Base-by-base conservation (phyloP, 2,113 vertebrate genomes). In the Toxostoma redivivum region DNA sequence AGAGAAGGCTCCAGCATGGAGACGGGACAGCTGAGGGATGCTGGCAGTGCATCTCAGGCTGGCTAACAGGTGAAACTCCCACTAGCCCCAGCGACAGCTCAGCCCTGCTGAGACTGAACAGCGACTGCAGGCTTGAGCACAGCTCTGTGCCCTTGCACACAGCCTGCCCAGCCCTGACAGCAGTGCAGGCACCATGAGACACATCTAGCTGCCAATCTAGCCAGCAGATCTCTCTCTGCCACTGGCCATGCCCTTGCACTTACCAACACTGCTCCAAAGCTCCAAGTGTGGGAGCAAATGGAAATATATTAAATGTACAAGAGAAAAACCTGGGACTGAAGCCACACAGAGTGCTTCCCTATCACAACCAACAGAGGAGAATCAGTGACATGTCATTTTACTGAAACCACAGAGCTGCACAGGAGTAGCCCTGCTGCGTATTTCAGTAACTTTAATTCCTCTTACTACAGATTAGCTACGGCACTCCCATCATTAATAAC, bases 341-440 rank as follows among this genome's bases (percentile, higher is more conserved):
- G 27, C 12, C 64, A 21, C 45, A 71, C 3, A 0, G 13, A 56
- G 1, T 14, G 28, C 65, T 61, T 87, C 38, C 8, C 2, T 47
- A 50, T 40, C 53, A 12, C 31, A 83, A 30, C 12, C 30, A 72
- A 44, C 19, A 76, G 38, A 38, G 25, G 8, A 86, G 23, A 82
- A 28, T 48, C 3, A 11, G 9, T 74, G 47, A 27, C 9, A 15
- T 0, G 1, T 21, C 7, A 37, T 50, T 65, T 53, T 21, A 57
- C 12, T 77, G 40, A 53, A 24, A 40, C 4, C 51, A 33, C 3
- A 71, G 31, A 48, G 9, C n/a, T 90, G 42, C 13, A 42, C 15
- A 54, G 8, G n/a, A 37, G 82, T 76, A 80, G 23, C 35, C 86
- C 54, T 58, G 48, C 24, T 88, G 61, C 23, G 53, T 22, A 54